phyloP scores from a whole-genome alignment of 2,797 vertebrate species.

The Malacoctenus gilli region DNA sequence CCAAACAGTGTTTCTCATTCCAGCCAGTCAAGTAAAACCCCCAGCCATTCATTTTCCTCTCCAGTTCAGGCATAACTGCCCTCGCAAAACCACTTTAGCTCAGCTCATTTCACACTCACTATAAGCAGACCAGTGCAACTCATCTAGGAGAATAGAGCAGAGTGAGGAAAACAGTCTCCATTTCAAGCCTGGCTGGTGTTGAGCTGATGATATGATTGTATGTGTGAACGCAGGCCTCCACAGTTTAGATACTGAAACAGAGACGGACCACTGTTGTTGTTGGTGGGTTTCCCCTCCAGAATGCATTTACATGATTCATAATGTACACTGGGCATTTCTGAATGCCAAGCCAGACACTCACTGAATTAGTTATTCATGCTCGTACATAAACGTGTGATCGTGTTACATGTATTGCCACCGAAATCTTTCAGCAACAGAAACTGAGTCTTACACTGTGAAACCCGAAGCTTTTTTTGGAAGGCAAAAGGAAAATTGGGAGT shows the following conservation, averaged over 20 bases:
- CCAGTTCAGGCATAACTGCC: constrained; percentile 46
- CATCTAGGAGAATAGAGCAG: constrained; percentile 57
- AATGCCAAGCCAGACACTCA: constrained; percentile 29
- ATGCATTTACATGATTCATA: constrained; percentile 49
- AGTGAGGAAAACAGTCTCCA: constrained; percentile 53
- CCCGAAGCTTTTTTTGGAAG: too few relatives aligned
- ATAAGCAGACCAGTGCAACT: constrained; percentile 50
- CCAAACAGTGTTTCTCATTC: constrained; percentile 41
- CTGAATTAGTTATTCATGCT: constrained; percentile 39
- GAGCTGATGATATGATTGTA: constrained; percentile 59
- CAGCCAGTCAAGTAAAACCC: constrained; percentile 44
- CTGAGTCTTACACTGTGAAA: too few relatives aligned
- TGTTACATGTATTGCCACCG: constrained; percentile 22
- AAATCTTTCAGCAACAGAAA: not conserved
- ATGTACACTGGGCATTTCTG: constrained; percentile 19
- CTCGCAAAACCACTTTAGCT: constrained; percentile 58
- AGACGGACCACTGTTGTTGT: constrained; percentile 12
- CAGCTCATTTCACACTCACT: constrained; percentile 67
- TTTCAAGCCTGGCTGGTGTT: constrained; percentile 67
- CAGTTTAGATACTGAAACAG: constrained; percentile 37
- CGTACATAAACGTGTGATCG: constrained; percentile 14
- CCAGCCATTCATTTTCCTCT: constrained; percentile 50
- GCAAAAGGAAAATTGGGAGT: too few relatives aligned
- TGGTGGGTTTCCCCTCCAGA: not conserved
- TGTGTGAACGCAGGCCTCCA: constrained; percentile 38